Base-by-base conservation (phyloP, 1,140 invertebrate genomes). In the Onthophagus taurus region DNA sequence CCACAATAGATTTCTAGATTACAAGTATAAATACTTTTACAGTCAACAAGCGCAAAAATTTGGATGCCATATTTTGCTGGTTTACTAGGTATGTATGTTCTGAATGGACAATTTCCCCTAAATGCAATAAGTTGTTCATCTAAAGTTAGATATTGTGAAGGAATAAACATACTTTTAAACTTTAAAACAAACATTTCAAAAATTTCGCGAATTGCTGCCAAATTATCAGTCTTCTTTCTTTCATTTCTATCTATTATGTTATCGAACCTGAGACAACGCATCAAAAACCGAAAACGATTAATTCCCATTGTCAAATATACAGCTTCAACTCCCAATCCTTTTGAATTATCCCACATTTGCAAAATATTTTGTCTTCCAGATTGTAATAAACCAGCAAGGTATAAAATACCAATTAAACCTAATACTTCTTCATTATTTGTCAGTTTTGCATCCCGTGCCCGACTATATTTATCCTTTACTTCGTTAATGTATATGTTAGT, bases 131-230 rank as follows among this genome's bases (percentile, higher is more conserved):
- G n/a, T n/a, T 26, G 24, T 26, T 26, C 24, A n/a, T 26, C 24
- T 7, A 26, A 7, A 26, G 24, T 26, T n/a, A 26, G n/a, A 26
- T 26, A 26, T 7, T n/a, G n/a, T 7, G 6, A 7, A 7, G 24
- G 24, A n/a, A 26, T n/a, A 26, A 26, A 26, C 7, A n/a, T n/a
- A 7, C 7, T 7, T 26, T 26, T 26, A n/a, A 7, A 26, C 7
- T 26, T 7, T 7, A 7, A 7, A 11, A 36, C 16, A 36, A 36
- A 36, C 9, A 5, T 23, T 13, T 39, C 21, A 5, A 12, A 39
- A 21, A 39, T 4, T 12, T 17, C 19, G 7, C 19, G 12, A 24
- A 42, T 59, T 63, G 23, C 56, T 33, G 31, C 61, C 58, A 29
- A 29, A 24, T 41, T 41, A 26, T 41, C 38, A 42, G 16, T 19